Evolutionary conservation across 2,888 invertebrate genomes (phyloP), one percentile per base, ranked within the genome.

Genomic region (Monochamus alternatus): DNA sequence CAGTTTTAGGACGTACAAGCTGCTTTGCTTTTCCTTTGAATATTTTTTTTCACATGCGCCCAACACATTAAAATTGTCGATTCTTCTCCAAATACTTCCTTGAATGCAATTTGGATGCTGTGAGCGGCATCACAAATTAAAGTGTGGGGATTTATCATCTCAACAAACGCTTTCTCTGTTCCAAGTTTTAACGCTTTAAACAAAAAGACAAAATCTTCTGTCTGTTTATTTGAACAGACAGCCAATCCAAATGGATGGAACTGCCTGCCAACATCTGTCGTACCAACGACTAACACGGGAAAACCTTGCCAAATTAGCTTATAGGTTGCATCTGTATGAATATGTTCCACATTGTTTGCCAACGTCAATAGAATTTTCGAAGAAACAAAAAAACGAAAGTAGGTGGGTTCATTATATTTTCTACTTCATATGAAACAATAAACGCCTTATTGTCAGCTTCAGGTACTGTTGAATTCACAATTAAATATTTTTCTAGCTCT

Each of bases 1-100:
- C n/a, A n/a, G n/a, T n/a, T 55, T 74, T 74, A 52, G 66, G 66
- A 32, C 30, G 2, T 32, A 52, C 32, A 51, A 52, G 51, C 10
- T 64, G 4, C 5, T 64, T 22, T 14, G 44, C 64, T 64, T 64
- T 75, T 66, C 73, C 71, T 72, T 62, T 78, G 78, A 65, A 81
- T 80, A 69, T 83, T 82, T 78, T 68, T 83, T 79, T 83, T 83
- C 59, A 81, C 81, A 74, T 83, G 79, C 71, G 81, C 79, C 82
- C 77, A 75, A 62, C 75, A 84, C 83, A 84, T 84, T 52, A 80
- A 63, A 64, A 82, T 75, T 59, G 66, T 76, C 22, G 72, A 55
- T 68, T 83, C 79, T 62, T 75, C 72, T 66, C 82, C 67, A 76
- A 74, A 77, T 51, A 77, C 75, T 43, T 62, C 14, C 31, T 59